These are phyloP conservation scores for Agapornis canus DNA, from an alignment of 2,797 vertebrate genomes.

Conservation along the genomic window DNA sequence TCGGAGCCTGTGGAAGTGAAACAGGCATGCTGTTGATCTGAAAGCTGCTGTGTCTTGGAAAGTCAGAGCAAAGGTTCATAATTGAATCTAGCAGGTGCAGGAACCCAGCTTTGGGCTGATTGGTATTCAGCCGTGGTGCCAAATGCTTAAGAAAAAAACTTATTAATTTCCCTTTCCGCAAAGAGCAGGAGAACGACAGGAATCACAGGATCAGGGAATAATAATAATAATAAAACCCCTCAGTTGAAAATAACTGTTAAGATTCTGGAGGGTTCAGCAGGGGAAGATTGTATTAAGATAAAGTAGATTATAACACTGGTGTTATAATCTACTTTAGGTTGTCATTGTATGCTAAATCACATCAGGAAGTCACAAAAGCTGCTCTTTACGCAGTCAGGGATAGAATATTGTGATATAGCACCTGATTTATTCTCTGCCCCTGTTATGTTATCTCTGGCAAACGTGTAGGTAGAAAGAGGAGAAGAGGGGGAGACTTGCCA, in stretches of 20 bases:
- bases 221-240: constrained; percentile 70
- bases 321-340: constrained; percentile 47
- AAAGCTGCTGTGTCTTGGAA: not conserved
- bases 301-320: constrained; percentile 70
- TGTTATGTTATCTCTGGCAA: not conserved
- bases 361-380: constrained; percentile 64
- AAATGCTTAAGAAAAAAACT: constrained; percentile 75
- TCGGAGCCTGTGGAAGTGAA: not conserved
- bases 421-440: not conserved
- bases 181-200: constrained; percentile 69
- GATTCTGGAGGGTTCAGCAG: constrained; percentile 73
- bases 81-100: constrained; percentile 14
- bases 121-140: constrained; percentile 54
- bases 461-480: not conserved
- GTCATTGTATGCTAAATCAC: constrained; percentile 71
- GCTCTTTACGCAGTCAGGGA: constrained; percentile 29
- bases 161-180: constrained; percentile 78
- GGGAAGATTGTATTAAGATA: constrained; percentile 81
- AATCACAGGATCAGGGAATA: constrained; percentile 76
- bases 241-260: constrained; percentile 66
- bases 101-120: constrained; percentile 29
- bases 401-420: not conserved
- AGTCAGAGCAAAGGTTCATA: constrained; percentile 33
- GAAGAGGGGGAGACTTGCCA: not conserved
- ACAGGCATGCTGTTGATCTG: not conserved